A percentile compares a stretch with the other conserved stretches of the same genome.
Conservation (phyloP, 2,113 vertebrate species). For the Psilopogon haemacephalus region DNA sequence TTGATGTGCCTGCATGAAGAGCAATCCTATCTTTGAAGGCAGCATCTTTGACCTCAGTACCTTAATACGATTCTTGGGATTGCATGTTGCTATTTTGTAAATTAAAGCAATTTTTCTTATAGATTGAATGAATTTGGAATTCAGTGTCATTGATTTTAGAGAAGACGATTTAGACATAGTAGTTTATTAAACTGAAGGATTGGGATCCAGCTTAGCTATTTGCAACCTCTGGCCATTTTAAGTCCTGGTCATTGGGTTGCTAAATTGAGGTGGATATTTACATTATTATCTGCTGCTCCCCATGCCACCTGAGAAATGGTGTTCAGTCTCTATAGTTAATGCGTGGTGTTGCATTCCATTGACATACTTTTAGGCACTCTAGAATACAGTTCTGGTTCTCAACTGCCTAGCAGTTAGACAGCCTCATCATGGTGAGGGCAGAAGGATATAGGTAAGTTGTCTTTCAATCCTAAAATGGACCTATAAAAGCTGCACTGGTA, state of each 20-base stretch:
- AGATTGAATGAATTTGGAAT: conserved; percentile 26
- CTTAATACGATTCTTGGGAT: conserved; percentile 2
- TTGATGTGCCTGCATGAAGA: background rate
- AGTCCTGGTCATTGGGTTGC: background rate
- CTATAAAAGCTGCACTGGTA: background rate
- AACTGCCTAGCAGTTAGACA: background rate
- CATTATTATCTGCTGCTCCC: background rate
- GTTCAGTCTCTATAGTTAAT: background rate
- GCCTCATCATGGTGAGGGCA: background rate
- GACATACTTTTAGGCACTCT: background rate
- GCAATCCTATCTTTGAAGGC: background rate
- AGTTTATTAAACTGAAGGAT: conserved; percentile 23
- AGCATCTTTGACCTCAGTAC: background rate
- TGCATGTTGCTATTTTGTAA: conserved; percentile 24
- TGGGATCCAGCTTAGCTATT: conserved; percentile 11
- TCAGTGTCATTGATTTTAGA: conserved; percentile 42
- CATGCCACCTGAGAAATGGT: background rate
- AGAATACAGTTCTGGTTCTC: background rate
- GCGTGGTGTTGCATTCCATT: background rate
- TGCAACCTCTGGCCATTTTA: conserved; percentile 11
- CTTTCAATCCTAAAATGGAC: background rate
- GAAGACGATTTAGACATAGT: background rate
- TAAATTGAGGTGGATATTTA: conserved; percentile 31
- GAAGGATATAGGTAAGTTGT: background rate
- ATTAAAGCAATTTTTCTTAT: conserved; percentile 44